Percentiles rank a stretch among this genome's conserved stretches.
These are phyloP conservation scores for Mythimna loreyi DNA, from an alignment of 2,888 invertebrate species.

Conservation along the genomic window DNA sequence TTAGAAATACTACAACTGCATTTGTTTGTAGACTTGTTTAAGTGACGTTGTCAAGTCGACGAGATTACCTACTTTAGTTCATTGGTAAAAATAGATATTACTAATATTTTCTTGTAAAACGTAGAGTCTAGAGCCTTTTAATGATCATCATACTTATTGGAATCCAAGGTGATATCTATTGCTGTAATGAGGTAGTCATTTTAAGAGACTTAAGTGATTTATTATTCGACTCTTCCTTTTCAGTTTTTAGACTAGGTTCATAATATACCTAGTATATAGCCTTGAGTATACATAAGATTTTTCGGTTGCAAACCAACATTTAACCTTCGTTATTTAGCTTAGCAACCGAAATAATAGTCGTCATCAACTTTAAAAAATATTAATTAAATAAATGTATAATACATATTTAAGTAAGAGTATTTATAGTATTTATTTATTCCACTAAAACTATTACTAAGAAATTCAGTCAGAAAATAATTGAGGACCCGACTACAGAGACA, in stretches of 20 bases:
- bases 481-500: too few relatives aligned
- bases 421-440: too few relatives aligned
- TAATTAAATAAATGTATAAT: too few relatives aligned
- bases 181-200: conserved; percentile 8
- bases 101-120: conserved; percentile 35
- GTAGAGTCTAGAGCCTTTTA: conserved; percentile 22
- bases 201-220: conserved; percentile 6
- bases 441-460: too few relatives aligned
- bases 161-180: conserved; percentile 35
- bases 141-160: conserved; percentile 19
- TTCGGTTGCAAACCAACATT: background rate
- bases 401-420: too few relatives aligned
- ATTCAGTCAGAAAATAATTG: too few relatives aligned
- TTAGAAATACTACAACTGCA: background rate
- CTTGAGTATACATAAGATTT: background rate
- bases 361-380: background rate
- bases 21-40: background rate
- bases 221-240: conserved; percentile 17
- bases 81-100: conserved; percentile 37
- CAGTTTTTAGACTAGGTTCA: background rate
- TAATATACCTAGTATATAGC: background rate
- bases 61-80: conserved; percentile 25
- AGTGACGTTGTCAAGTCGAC: background rate
- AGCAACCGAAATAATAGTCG: too few relatives aligned
- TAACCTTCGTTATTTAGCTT: background rate